Evolutionary conservation across 2,888 invertebrate genomes (phyloP), one percentile per base, ranked within the genome.

Genomic region (Helleia helle): DNA sequence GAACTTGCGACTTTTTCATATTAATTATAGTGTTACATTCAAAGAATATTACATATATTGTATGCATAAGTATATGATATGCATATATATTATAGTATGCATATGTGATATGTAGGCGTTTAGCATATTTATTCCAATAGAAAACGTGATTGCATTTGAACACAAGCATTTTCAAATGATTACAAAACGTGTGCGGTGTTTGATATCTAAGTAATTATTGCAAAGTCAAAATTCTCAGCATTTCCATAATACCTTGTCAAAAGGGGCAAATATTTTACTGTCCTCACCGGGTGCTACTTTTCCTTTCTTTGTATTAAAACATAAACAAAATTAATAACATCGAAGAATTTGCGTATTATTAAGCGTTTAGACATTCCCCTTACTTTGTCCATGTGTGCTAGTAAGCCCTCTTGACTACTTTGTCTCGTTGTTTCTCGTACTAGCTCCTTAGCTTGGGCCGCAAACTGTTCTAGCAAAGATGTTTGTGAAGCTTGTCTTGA

Each of bases 351-450:
- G 38, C 12, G 17, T 17, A 24, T 30, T 24, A 14, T 29, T 27
- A 25, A 43, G 7, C 9, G 18, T 4, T 15, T 17, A 13, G 5
- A 27, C 12, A 5, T 9, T 11, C 11, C 3, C 38, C 29, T 48
- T 77, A 95, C 94, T 90, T 95, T 95, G 61, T 95, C 95, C 88
- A 96, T 93, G 48, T 95, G 95, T 1, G 95, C 94, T 5, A 95
- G 79, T 3, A 95, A 63, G 15, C 95, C 95, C 66, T 96, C 95
- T 66, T 95, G 95, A 58, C 95, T 95, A 66, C 93, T 93, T 67
- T 95, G 95, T 1, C 95, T 85, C 0, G 94, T 94, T 0, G 95
- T 94, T 65, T 96, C 96, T 36, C 92, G 87, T 1, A 96, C 95
- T 42, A 96, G 74, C 56, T 95, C 96, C 68, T 95, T 95, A 7